Base-by-base conservation (phyloP, 1,140 invertebrate species). In the Neuroterus valhalla region DNA sequence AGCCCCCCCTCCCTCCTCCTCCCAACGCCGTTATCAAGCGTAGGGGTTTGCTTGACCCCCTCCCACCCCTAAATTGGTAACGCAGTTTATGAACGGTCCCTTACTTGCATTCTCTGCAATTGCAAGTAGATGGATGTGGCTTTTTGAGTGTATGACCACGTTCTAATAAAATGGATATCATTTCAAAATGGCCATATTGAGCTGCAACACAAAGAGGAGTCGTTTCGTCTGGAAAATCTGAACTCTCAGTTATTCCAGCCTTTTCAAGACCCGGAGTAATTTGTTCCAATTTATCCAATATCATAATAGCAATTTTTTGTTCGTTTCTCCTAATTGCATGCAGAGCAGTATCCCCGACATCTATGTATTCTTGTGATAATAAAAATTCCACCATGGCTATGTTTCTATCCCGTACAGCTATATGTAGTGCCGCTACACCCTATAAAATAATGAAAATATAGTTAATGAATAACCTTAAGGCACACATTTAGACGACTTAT, bases 191-290 rank as follows among this genome's bases (percentile, higher is more conserved):
- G 42, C 94, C 94, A 43, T 90, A 90, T 76, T 94, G 93, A 10
- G 94, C 93, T 2, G 94, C 94, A 2, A 96, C 87, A 48, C 94
- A 92, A 15, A 96, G 89, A 0, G 94, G 94, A 0, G 94, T 96
- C 5, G 95, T 91, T 77, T 94, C 92, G 14, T 92, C 91, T 0
- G 93, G 93, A 86, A 94, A 96, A 69, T 93, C 92, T 0, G 91
- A 82, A 45, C 91, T 92, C 66, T 90, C 87, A 0, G 90, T 89
- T 2, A 89, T 87, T 1, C 91, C 91, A 15, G 87, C 88, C 72
- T 85, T 91, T 73, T 93, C 92, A 50, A 92, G 79, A 19, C 88
- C 89, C 0, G 89, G 88, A 0, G 88, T 84, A 21, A 86, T 85
- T 68, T 88, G 83, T 43, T 87, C 85, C 55, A 91, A 80, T 74